Evolutionary conservation across 2,113 vertebrate genomes (phyloP).

Genomic region (Circaetus gallicus): DNA sequence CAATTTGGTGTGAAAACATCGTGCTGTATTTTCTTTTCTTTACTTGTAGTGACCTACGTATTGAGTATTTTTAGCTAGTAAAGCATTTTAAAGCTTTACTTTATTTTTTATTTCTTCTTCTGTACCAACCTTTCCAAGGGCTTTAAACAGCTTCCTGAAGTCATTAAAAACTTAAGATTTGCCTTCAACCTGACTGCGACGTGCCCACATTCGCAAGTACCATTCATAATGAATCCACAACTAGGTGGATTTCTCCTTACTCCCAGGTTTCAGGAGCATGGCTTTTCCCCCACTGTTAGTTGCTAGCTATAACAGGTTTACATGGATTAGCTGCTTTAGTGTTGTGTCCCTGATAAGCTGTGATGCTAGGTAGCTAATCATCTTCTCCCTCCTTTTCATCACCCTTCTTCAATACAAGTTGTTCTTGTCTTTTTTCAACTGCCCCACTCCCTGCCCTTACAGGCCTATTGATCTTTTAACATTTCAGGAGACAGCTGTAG

Average conservation of each 20-base stretch:
- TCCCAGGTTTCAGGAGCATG: background rate
- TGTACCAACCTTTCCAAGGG: background rate
- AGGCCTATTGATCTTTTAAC: background rate
- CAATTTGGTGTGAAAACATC: background rate
- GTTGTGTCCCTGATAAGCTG: background rate
- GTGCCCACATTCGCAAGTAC: background rate
- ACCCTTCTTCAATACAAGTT: background rate
- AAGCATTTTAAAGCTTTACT: background rate
- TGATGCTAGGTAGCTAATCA: background rate
- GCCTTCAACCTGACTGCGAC: accelerated
- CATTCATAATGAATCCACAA: background rate
- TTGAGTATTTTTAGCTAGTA: background rate
- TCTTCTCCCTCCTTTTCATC: background rate
- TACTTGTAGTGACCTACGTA: background rate
- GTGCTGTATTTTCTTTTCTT: background rate
- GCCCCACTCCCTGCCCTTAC: background rate
- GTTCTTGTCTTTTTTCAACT: background rate
- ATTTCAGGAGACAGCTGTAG: slow-evolving; percentile 10
- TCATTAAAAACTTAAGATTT: background rate
- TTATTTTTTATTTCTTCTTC: background rate
- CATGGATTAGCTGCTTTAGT: background rate
- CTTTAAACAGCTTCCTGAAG: background rate
- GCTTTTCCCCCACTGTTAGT: background rate
- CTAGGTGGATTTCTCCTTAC: background rate
- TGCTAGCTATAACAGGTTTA: background rate